phyloP scores from a whole-genome alignment of 2,888 invertebrate genomes.

The Drosophila meridiana region DNA sequence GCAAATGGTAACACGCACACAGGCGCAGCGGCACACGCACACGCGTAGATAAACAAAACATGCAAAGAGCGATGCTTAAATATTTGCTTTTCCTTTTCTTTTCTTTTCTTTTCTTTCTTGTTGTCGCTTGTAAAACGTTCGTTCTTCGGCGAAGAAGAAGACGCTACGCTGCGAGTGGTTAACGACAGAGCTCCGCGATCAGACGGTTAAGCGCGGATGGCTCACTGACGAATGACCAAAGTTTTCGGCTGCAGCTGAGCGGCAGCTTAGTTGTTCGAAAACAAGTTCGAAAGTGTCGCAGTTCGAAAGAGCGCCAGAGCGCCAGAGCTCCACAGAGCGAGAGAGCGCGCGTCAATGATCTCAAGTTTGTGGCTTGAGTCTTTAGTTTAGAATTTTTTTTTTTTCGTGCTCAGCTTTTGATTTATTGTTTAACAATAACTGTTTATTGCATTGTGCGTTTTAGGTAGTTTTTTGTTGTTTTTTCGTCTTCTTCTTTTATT shows the following conservation, averaged over 20 bases:
- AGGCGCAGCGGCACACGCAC: slow-evolving; percentile 3
- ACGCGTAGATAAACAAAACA: slow-evolving; percentile 22
- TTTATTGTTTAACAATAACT: slow-evolving; percentile 76
- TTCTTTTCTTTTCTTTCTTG: slow-evolving; percentile 7
- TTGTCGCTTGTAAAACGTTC: slow-evolving; percentile 68
- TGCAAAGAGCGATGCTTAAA: slow-evolving; percentile 25
- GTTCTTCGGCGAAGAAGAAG: slow-evolving; percentile 71
- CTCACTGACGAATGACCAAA: slow-evolving; percentile 73
- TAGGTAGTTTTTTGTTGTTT: slow-evolving; percentile 19
- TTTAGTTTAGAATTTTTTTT: slow-evolving; percentile 63
- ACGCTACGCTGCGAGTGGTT: slow-evolving; percentile 39
- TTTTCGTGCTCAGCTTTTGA: slow-evolving; percentile 55
- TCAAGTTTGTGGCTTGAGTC: slow-evolving; percentile 67
- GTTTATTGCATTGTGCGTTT: slow-evolving; percentile 69
- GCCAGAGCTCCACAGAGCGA: slow-evolving; percentile 13
- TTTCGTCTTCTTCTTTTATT: not conserved
- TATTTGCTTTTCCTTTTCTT: slow-evolving; percentile 17
- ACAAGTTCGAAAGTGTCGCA: slow-evolving; percentile 58
- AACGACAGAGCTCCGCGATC: slow-evolving; percentile 26
- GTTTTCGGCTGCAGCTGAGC: slow-evolving; percentile 58
- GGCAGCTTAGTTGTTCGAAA: slow-evolving; percentile 29
- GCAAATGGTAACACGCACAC: slow-evolving; percentile 58
- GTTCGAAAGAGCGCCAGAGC: slow-evolving; percentile 32
- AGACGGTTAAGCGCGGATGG: slow-evolving; percentile 59
- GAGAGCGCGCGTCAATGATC: slow-evolving; percentile 15